Evolutionary conservation across 2,888 invertebrate genomes (phyloP).

Genomic region (Candidula unifasciata): DNA sequence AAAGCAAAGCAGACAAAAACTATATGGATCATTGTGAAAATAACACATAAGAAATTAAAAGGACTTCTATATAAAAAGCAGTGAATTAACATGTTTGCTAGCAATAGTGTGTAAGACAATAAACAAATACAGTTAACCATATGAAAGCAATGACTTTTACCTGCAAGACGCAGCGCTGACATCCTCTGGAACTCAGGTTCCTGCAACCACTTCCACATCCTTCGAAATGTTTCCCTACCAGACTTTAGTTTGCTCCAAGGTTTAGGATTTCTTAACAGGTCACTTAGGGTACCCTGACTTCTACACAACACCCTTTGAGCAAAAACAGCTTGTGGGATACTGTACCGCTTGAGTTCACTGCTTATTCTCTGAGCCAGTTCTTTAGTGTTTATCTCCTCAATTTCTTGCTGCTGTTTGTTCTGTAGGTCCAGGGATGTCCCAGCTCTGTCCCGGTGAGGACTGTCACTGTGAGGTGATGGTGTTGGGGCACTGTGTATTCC

Average conservation of each 20-base stretch:
- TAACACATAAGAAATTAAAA: not conserved
- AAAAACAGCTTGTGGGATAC: slow-evolving; percentile 99
- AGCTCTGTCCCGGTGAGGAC: slow-evolving; percentile 68
- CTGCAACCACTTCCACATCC: slow-evolving; percentile 99
- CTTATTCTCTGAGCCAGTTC: slow-evolving; percentile 98
- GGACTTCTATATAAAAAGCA: slow-evolving; percentile 17
- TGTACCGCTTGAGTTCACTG: slow-evolving; percentile 98
- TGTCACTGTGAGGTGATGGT: slow-evolving; percentile 78
- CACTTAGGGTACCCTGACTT: slow-evolving; percentile 98
- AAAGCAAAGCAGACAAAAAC: not conserved
- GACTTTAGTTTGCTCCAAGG: slow-evolving; percentile 99
- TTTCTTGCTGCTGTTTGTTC: slow-evolving; percentile 73
- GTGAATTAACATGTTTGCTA: not conserved
- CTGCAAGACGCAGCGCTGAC: slow-evolving; percentile 98
- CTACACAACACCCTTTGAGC: slow-evolving; percentile 98
- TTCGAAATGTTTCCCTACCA: slow-evolving; percentile 97
- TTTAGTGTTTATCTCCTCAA: slow-evolving; percentile 98
- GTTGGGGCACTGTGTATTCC: slow-evolving; percentile 79
- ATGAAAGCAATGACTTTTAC: slow-evolving; percentile 79
- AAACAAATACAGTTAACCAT: not conserved
- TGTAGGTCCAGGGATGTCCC: slow-evolving; percentile 65
- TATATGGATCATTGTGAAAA: not conserved
- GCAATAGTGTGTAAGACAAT: not conserved
- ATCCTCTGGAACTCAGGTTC: slow-evolving; percentile 99
- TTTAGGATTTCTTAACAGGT: slow-evolving; percentile 97